Percentiles rank a stretch among this genome's conserved stretches.
These are phyloP conservation scores for Chymomyza costata DNA, from an alignment of 1,140 invertebrate genomes.

Conservation along the genomic window DNA sequence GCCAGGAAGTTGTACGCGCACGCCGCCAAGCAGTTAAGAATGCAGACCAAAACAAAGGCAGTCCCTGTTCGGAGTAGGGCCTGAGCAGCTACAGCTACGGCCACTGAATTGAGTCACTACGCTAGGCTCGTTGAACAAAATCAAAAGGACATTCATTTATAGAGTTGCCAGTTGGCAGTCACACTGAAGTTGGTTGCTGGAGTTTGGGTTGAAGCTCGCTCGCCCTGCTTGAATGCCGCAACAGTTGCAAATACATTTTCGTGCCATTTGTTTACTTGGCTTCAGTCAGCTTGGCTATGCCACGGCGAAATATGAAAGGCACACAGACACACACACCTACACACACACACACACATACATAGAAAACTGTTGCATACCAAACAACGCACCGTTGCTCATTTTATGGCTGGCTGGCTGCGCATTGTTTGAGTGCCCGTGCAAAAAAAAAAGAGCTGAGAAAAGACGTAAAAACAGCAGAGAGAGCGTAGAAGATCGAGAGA, in stretches of 20 bases:
- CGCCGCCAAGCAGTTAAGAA: constrained; percentile 38
- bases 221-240: no score
- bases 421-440: constrained; percentile 58
- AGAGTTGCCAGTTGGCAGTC: constrained; percentile 40
- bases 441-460: constrained; percentile 7
- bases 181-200: no score
- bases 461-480: no score
- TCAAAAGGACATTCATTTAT: constrained; percentile 74
- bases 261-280: constrained; percentile 61
- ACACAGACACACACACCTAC: constrained; percentile 31
- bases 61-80: constrained; percentile 19
- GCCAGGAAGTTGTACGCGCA: constrained; percentile 38
- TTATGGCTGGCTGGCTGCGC: constrained; percentile 61
- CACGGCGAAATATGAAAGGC: constrained; percentile 59
- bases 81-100: constrained; percentile 6
- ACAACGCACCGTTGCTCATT: constrained; percentile 66
- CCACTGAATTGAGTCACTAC: constrained; percentile 68
- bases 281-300: constrained; percentile 9
- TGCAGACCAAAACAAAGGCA: constrained; percentile 57
- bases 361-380: constrained; percentile 69
- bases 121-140: constrained; percentile 73
- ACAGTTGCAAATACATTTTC: constrained; percentile 71
- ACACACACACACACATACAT: constrained; percentile 17
- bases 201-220: no score
- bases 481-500: no score